Evolutionary conservation across 2,797 vertebrate species (phyloP), one percentile per base, ranked within the genome.

Genomic region (Geotrypetes seraphini): DNA sequence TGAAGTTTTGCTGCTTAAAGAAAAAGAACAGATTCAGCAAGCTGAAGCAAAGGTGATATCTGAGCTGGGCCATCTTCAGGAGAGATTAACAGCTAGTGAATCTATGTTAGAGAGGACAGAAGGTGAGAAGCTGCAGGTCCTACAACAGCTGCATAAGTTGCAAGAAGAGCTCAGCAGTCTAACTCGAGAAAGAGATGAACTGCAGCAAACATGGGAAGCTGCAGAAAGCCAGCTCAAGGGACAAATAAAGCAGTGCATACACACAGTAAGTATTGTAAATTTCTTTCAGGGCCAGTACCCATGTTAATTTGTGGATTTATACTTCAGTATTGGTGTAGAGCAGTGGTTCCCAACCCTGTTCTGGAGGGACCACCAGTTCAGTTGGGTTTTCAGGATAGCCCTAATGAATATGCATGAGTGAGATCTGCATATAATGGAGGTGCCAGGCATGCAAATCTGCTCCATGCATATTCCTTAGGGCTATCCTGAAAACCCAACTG

Each of bases 241-340:
- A 10, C 75, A 72, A 37, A 34, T 85, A 11, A 50, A 70, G 39
- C 63, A 79, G 22, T 70, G 62, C 5, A 64, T 77, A 19, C 78
- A 85, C 14, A 66, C 72, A 64, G 85, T 88, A 43, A 69, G 65
- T 35, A 16, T 3, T 2, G 6, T n/a, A n/a, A n/a, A n/a, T n/a
- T n/a, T n/a, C n/a, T n/a, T n/a, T n/a, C n/a, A n/a, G n/a, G n/a
- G n/a, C n/a, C n/a, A n/a, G n/a, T n/a, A n/a, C n/a, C n/a, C n/a
- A n/a, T n/a, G n/a, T n/a, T n/a, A n/a, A n/a, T n/a, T n/a, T n/a
- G n/a, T n/a, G n/a, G n/a, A n/a, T n/a, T n/a, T n/a, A n/a, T n/a
- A n/a, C n/a, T n/a, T n/a, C n/a, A n/a, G n/a, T n/a, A n/a, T n/a
- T n/a, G n/a, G n/a, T n/a, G n/a, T n/a, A n/a, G n/a, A n/a, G n/a